Conservation (phyloP, 2,888 invertebrate genomes). For the Boloria selene region DNA sequence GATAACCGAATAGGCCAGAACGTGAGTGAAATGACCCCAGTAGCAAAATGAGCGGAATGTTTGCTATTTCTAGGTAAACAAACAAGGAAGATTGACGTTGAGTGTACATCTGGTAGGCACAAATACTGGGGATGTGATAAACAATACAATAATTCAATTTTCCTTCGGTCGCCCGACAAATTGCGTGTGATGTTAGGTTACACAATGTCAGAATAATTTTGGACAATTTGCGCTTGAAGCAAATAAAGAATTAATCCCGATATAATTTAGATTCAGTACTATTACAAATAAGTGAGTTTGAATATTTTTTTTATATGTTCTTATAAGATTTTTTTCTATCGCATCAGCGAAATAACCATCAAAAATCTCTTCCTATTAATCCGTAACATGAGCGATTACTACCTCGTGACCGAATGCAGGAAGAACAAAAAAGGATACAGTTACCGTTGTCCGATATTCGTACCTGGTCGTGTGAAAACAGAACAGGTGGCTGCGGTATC, state of each 20-base stretch:
- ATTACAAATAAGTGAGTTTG: not conserved
- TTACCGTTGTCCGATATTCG: slow-evolving; percentile 64
- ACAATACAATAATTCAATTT: slow-evolving; percentile 77
- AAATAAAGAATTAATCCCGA: slow-evolving; percentile 40
- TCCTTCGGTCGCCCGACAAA: slow-evolving; percentile 64
- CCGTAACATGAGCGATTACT: slow-evolving; percentile 7
- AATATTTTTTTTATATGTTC: not conserved
- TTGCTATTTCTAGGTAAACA: slow-evolving; percentile 80
- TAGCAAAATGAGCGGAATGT: slow-evolving; percentile 55
- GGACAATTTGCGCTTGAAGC: slow-evolving; percentile 27
- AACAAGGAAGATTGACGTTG: slow-evolving; percentile 77
- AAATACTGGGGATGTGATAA: slow-evolving; percentile 75
- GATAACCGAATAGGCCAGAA: slow-evolving; percentile 71
- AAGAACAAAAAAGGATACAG: slow-evolving; percentile 69
- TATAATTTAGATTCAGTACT: not conserved
- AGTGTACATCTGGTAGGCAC: slow-evolving; percentile 80
- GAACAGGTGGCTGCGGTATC: slow-evolving; percentile 73
- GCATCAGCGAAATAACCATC: not conserved
- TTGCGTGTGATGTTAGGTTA: slow-evolving; percentile 59
- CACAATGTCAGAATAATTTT: slow-evolving; percentile 34
- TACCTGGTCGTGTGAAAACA: slow-evolving; percentile 79
- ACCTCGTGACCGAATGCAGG: slow-evolving; percentile 30
- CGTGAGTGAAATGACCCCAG: slow-evolving; percentile 70
- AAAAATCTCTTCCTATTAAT: slow-evolving; percentile 9
- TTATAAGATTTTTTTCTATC: not conserved